Conservation (phyloP, 2,888 invertebrate species). For the Rhorus exstirpatorius region DNA sequence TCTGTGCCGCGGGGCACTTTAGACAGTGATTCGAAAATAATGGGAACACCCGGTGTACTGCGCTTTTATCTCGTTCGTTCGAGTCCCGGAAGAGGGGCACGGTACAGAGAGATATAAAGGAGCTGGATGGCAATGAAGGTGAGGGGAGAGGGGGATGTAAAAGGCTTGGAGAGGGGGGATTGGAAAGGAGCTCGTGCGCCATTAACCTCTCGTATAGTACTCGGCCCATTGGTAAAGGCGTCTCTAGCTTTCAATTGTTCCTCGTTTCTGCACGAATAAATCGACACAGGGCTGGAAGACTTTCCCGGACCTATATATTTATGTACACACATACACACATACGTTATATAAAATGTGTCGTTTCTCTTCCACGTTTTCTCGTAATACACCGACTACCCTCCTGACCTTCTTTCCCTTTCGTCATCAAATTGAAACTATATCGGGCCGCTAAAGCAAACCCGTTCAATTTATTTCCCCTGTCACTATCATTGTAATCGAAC, state of each 20-base stretch:
- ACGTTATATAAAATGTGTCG: conserved; percentile 24
- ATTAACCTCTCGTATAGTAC: conserved; percentile 70
- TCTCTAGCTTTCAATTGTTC: conserved; percentile 69
- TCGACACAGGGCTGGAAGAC: conserved; percentile 62
- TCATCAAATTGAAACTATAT: conserved; percentile 62
- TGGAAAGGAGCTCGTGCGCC: conserved; percentile 65
- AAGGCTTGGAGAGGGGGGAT: conserved; percentile 51
- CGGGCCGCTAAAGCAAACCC: conserved; percentile 10
- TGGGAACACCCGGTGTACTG: conserved; percentile 68
- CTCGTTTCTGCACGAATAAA: conserved; percentile 71
- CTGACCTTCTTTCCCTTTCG: conserved; percentile 63
- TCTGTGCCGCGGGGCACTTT: conserved; percentile 65
- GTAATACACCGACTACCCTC: conserved; percentile 43
- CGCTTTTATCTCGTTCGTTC: conserved; percentile 65
- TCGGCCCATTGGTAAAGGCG: conserved; percentile 62
- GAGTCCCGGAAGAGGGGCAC: conserved; percentile 51
- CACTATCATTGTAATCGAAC: too few relatives aligned
- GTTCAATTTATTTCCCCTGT: conserved; percentile 28
- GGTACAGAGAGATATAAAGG: conserved; percentile 56
- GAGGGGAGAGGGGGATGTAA: conserved; percentile 25
- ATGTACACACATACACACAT: conserved; percentile 15
- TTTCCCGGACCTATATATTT: conserved; percentile 26
- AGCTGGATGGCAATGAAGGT: conserved; percentile 14
- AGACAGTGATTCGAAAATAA: conserved; percentile 73
- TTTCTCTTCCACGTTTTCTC: conserved; percentile 30